These are phyloP conservation scores for Eugnorisma glareosa DNA, from an alignment of 2,888 invertebrate species.

Conservation along the genomic window DNA sequence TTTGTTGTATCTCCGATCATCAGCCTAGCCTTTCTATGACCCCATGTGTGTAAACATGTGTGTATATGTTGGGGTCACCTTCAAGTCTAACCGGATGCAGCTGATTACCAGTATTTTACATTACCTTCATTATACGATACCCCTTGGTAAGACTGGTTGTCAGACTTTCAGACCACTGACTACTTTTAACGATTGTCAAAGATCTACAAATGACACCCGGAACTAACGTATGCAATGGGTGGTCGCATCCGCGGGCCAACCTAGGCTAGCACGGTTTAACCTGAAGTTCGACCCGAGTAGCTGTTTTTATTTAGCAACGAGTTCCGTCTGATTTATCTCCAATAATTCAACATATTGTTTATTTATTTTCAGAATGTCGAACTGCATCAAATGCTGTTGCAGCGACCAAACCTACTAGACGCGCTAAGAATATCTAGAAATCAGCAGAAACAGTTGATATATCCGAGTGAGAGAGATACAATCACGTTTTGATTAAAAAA, in stretches of 20 bases:
- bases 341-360: neutral
- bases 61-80: neutral
- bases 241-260: neutral
- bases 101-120: neutral
- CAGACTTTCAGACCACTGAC: neutral
- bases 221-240: no score
- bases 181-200: neutral
- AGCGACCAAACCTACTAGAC: conserved; percentile 9
- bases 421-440: neutral
- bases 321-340: neutral
- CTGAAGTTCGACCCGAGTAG: neutral
- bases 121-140: neutral
- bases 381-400: neutral
- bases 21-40: neutral
- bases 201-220: neutral
- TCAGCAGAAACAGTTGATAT: neutral
- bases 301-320: neutral
- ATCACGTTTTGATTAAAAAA: neutral
- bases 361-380: conserved; percentile 21
- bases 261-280: neutral
- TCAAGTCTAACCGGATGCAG: neutral
- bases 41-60: no score
- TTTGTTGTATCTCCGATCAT: neutral
- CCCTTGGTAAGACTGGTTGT: neutral
- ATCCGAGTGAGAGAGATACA: conserved; percentile 7